A percentile compares a stretch with the other conserved stretches of the same genome.
Conservation (phyloP, 2,113 vertebrate genomes). For the Mixornis gularis region DNA sequence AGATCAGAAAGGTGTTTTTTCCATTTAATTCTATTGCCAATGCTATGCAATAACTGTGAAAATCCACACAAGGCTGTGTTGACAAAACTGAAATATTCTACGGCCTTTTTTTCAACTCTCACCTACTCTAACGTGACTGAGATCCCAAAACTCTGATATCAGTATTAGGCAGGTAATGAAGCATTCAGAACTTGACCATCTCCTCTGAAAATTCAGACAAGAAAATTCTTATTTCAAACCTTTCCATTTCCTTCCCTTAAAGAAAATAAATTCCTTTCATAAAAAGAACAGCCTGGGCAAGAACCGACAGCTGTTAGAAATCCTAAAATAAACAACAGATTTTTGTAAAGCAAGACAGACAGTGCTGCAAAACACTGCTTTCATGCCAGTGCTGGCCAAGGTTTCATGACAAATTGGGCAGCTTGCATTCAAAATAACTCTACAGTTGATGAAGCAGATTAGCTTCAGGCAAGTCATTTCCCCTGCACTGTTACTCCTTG, state of each 20-base stretch:
- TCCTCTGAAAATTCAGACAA: background rate
- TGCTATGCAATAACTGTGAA: background rate
- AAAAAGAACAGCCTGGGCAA: conserved; percentile 48
- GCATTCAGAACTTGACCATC: background rate
- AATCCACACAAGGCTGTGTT: background rate
- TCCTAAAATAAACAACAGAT: conserved; percentile 40
- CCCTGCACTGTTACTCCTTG: background rate
- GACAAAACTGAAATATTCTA: background rate
- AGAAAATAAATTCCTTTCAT: background rate
- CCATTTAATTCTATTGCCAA: background rate
- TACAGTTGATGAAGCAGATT: conserved; percentile 24
- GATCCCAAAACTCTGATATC: background rate
- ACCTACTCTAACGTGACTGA: background rate
- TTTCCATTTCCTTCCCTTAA: background rate
- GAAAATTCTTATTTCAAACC: background rate
- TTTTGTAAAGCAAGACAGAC: conserved; percentile 47
- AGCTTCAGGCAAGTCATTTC: conserved; percentile 29
- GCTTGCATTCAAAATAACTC: conserved; percentile 28
- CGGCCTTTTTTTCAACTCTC: background rate
- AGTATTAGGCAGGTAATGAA: background rate
- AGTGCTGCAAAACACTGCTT: conserved; percentile 28
- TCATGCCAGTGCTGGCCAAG: conserved; percentile 50
- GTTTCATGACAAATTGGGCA: conserved; percentile 47
- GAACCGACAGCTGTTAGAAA: conserved; percentile 20
- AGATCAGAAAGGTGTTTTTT: background rate